Conservation (phyloP, 2,797 vertebrate species). For the Tragelaphus oryx region DNA sequence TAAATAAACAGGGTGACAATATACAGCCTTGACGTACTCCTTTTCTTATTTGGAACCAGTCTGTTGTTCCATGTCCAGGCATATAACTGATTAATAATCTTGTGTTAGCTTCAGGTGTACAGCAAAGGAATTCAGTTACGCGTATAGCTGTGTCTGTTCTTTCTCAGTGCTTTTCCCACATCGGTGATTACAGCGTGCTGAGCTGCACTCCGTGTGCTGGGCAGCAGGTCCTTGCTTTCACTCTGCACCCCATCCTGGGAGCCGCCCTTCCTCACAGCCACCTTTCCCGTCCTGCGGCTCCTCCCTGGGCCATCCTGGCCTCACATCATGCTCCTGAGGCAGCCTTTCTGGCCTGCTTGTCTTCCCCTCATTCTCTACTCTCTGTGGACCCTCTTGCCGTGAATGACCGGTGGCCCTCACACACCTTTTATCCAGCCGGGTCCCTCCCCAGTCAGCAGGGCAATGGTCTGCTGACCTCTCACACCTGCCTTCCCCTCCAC, state of each 20-base stretch:
- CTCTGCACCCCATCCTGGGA: fast-evolving
- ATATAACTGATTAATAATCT: fast-evolving
- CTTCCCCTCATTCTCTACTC: fast-evolving
- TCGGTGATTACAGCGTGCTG: background rate
- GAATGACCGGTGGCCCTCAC: fast-evolving
- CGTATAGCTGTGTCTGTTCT: fast-evolving
- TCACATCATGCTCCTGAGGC: fast-evolving
- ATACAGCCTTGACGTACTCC: too few species aligned
- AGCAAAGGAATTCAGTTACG: background rate
- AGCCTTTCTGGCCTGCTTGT: fast-evolving
- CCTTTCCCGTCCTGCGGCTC: fast-evolving
- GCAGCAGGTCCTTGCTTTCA: background rate
- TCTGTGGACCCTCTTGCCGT: fast-evolving
- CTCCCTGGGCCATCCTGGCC: fast-evolving
- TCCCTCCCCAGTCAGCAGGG: fast-evolving
- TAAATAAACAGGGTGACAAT: too few species aligned
- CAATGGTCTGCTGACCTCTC: fast-evolving
- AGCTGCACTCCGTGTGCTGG: background rate
- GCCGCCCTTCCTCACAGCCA: fast-evolving
- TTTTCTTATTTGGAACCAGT: too few species aligned
- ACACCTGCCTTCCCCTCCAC: fast-evolving
- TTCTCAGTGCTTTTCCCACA: background rate
- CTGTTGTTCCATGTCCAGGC: background rate
- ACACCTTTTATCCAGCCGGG: fast-evolving
- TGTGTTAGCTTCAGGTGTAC: fast-evolving